Percentiles rank a stretch among this genome's conserved stretches.
Evolutionary conservation across 2,113 vertebrate species (phyloP).

Genomic region (Hemicordylus capensis): DNA sequence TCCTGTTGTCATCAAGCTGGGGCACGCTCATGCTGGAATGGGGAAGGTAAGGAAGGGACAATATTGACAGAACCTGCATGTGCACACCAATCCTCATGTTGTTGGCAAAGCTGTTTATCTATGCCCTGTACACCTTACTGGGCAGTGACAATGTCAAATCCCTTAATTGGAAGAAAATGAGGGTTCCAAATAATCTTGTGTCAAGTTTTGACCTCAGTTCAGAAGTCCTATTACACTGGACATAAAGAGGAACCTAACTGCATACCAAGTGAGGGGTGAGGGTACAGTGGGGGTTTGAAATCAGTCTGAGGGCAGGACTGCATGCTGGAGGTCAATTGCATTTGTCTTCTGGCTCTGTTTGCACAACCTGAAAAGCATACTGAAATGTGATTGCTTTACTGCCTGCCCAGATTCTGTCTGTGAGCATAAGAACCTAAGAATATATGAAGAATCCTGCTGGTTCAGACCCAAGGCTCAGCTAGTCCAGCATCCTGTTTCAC

Average conservation of each 20-base stretch:
- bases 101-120: fast-evolving
- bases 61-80: background rate
- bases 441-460: no score
- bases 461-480: no score
- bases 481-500: no score
- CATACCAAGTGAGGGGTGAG: background rate
- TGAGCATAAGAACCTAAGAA: no score
- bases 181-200: background rate
- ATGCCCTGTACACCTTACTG: background rate
- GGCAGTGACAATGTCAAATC: background rate
- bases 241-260: background rate
- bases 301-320: background rate
- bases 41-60: slow-evolving; percentile 87
- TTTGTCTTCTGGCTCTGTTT: background rate
- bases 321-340: background rate
- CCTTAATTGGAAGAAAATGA: background rate
- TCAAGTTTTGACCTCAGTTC: no score
- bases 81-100: background rate
- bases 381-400: background rate
- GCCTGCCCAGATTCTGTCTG: background rate
- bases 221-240: background rate
- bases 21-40: slow-evolving; percentile 93
- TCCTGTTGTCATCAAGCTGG: slow-evolving; percentile 93
- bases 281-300: background rate
- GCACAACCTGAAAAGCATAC: background rate